These are phyloP conservation scores for Triplophysa siluroides DNA, from an alignment of 2,113 vertebrate genomes.

Conservation along the genomic window DNA sequence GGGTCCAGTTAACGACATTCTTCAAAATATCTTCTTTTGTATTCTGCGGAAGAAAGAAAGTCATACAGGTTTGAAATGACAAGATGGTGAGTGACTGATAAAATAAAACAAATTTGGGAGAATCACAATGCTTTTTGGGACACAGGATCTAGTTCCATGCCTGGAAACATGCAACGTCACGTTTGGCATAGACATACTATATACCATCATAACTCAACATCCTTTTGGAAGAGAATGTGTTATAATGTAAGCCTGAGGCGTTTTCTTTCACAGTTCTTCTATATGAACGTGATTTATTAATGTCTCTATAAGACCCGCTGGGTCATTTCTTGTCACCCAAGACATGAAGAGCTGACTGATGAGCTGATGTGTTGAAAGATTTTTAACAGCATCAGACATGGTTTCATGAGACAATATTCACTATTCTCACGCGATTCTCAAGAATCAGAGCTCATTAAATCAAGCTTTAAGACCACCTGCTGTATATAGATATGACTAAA, in stretches of 20 bases:
- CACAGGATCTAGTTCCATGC: neutral
- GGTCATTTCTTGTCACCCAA: slow-evolving; percentile 5
- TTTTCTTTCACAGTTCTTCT: slow-evolving; percentile 20
- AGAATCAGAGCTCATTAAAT: too few species aligned
- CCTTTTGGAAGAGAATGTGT: neutral
- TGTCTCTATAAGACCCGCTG: neutral
- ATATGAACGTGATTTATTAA: slow-evolving; percentile 22
- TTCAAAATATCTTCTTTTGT: too few species aligned
- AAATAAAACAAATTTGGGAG: too few species aligned
- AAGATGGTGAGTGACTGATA: too few species aligned
- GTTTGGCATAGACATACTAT: slow-evolving; percentile 29
- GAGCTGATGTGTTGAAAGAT: slow-evolving; percentile 8
- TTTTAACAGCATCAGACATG: neutral
- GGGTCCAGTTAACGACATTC: too few species aligned
- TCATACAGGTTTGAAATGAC: too few species aligned
- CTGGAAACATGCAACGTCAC: slow-evolving; percentile 28
- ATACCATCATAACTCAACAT: neutral
- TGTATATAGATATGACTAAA: too few species aligned
- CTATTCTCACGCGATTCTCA: too few species aligned
- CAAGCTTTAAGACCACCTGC: too few species aligned
- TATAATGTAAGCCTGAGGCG: neutral
- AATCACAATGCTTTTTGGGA: too few species aligned
- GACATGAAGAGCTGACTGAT: slow-evolving; percentile 21
- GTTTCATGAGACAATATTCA: too few species aligned
- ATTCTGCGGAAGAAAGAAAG: too few species aligned